Conservation (phyloP, 1,140 invertebrate species). For the Drosophila mauritiana region DNA sequence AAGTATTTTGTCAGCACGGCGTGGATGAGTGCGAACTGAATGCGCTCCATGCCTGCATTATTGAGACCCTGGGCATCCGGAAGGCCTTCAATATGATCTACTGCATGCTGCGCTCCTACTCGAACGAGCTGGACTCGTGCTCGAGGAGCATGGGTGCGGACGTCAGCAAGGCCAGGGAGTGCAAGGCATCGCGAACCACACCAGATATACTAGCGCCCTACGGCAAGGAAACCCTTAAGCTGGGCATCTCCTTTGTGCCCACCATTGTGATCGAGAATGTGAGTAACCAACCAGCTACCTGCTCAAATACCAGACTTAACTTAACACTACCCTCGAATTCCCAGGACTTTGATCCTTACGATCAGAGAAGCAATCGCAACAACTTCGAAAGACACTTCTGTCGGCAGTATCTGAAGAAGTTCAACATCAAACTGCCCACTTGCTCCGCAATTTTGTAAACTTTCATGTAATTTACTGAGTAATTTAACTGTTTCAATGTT, state of each 20-base stretch:
- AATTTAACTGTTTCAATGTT: conserved; percentile 26
- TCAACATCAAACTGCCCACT: conserved; percentile 54
- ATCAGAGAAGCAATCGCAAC: conserved; percentile 69
- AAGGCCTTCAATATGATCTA: conserved; percentile 65
- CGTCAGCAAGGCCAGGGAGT: conserved; percentile 54
- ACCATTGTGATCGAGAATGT: conserved; percentile 75
- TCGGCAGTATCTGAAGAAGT: conserved; percentile 55
- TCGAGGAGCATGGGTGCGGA: conserved; percentile 49
- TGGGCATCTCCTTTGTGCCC: conserved; percentile 75
- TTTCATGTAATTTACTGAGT: neutral
- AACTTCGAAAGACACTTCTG: conserved; percentile 70
- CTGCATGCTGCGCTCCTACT: conserved; percentile 69
- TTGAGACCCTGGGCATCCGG: conserved; percentile 53
- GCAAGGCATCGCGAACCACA: conserved; percentile 53
- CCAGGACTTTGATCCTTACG: conserved; percentile 64
- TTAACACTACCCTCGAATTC: neutral
- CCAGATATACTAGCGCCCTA: conserved; percentile 70
- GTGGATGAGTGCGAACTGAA: conserved; percentile 73
- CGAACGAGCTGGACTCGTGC: conserved; percentile 57
- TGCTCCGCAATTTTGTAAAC: conserved; percentile 26
- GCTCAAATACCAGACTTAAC: neutral
- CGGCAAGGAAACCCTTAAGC: conserved; percentile 57
- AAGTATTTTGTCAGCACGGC: conserved; percentile 75
- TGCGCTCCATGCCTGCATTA: conserved; percentile 74
- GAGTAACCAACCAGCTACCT: conserved; percentile 4